Base-by-base conservation (phyloP, 2,797 vertebrate genomes). In the Acanthurus tractus region DNA sequence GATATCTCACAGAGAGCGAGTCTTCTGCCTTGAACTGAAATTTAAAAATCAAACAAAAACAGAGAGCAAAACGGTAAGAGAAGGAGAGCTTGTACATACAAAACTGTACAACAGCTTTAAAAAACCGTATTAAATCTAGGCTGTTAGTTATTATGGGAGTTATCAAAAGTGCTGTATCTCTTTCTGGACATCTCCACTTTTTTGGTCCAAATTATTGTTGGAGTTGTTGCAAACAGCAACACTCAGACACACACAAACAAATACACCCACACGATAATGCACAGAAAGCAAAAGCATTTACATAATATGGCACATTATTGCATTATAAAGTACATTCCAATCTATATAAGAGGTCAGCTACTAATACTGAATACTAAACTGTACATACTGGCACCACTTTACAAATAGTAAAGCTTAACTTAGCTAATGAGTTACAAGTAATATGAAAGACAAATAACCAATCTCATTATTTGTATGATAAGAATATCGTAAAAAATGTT, bases 1-100 rank as follows among this genome's bases (percentile, higher is more conserved):
- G 77, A 81, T 71, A 81, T 65, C 59, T 88, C 67, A 70, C 72
- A 50, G 64, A 82, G 58, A 74, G 44, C 44, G 48, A 4, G 45
- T 63, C 34, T 65, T 58, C 73, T 69, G 61, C n/a, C 58, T 56
- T 45, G 46, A 55, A 68, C 22, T 45, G 10, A 46, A 29, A 29
- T 29, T 29, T 29, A 29, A 29, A 29, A 29, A 29, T 29, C 25
- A 29, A 29, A 29, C 25, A 75, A 11, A 50, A 69, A 63, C 62
- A 70, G n/a, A 25, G 40, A 61, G 42, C 2, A 15, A 78, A 44
- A 66, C 23, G 29, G 62, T 36, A 29, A n/a, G 20, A 71, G 54
- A 54, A 75, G 36, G 75, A 54, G 68, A 14, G 2, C 62, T 42
- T 58, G 40, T 18, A 50, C 17, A 15, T 59, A 70, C 46, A 82